Evolutionary conservation across 2,113 vertebrate genomes (phyloP).

Genomic region (Saccopteryx bilineata): DNA sequence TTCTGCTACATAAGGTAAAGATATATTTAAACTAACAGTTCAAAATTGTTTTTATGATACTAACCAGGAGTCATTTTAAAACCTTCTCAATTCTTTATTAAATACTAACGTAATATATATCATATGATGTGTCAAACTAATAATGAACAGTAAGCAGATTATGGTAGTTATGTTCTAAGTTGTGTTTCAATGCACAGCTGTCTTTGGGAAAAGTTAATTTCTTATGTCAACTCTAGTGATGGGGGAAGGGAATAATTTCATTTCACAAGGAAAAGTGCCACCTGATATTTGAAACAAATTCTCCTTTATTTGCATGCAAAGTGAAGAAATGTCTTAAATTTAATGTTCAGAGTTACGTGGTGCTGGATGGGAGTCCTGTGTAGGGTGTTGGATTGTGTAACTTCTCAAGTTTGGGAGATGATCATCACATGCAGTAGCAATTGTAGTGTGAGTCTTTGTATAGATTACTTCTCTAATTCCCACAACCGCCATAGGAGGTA

Average conservation of each 20-base stretch:
- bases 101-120: neutral
- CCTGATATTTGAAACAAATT: neutral
- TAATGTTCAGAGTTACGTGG: accelerated
- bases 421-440: neutral
- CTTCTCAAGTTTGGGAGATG: neutral
- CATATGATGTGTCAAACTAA: neutral
- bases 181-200: neutral
- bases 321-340: neutral
- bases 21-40: constrained; percentile 52
- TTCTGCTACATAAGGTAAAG: constrained; percentile 73
- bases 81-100: neutral
- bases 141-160: neutral
- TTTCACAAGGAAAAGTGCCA: neutral
- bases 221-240: neutral
- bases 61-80: constrained; percentile 57
- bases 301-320: neutral
- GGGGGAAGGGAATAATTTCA: neutral
- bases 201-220: neutral
- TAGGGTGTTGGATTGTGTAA: accelerated
- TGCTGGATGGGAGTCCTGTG: neutral
- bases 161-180: neutral
- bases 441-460: neutral
- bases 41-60: neutral
- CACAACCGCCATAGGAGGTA: accelerated
- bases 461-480: neutral